Evolutionary conservation across 2,797 vertebrate species (phyloP).

Genomic region (Pteropus rufus): DNA sequence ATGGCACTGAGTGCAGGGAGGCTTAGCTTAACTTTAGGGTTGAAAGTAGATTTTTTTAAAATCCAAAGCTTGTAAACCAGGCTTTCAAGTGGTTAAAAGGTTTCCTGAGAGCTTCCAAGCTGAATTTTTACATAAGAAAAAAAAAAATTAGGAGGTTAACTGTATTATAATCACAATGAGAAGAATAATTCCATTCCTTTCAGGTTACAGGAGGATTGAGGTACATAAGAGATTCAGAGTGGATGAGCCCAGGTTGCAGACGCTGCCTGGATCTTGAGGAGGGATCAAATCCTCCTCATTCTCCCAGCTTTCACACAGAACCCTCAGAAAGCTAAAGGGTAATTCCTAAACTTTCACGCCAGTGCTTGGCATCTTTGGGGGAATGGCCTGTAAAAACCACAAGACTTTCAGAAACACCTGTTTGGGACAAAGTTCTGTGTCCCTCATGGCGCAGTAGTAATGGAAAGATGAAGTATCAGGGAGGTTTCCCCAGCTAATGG

Average conservation of each 20-base stretch:
- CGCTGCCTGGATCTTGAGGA: background rate
- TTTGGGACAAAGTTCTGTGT: background rate
- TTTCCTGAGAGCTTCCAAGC: background rate
- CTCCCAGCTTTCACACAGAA: background rate
- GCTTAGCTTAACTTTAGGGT: background rate
- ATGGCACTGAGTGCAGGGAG: background rate
- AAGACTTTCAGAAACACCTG: background rate
- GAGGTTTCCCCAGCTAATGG: background rate
- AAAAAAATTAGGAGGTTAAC: background rate
- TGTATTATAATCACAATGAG: background rate
- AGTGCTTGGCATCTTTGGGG: background rate
- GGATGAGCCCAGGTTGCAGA: background rate
- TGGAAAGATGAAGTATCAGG: background rate
- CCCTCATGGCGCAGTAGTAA: background rate
- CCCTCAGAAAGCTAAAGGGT: background rate
- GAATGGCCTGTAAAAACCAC: background rate
- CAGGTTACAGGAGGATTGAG: background rate
- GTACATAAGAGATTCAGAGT: background rate
- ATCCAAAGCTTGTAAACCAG: background rate
- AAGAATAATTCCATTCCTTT: background rate
- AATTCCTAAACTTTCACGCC: background rate
- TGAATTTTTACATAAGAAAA: background rate
- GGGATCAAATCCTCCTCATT: background rate
- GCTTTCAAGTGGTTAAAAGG: background rate
- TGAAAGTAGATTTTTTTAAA: background rate